These are phyloP conservation scores for Mongoloraphidia duomilia DNA, from an alignment of 2,888 invertebrate species.

Conservation along the genomic window DNA sequence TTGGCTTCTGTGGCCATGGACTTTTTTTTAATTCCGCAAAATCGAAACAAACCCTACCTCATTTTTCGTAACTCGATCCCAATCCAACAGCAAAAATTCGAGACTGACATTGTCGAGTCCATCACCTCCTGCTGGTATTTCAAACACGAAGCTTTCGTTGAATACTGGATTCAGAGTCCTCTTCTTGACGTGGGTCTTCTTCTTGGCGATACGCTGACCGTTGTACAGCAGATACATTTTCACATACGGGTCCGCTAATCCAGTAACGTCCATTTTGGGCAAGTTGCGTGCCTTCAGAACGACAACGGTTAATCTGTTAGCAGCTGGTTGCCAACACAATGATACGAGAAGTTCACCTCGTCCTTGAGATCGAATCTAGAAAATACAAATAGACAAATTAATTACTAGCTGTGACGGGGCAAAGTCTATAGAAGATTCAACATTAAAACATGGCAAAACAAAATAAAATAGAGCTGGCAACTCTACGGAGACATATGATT, in stretches of 20 bases:
- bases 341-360: conserved; percentile 92
- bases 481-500: too few relatives aligned
- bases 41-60: conserved; percentile 44
- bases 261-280: conserved; percentile 96
- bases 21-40: background rate
- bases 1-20: too few relatives aligned
- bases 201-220: conserved; percentile 95
- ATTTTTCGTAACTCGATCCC: conserved; percentile 97
- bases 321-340: conserved; percentile 95
- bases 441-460: too few relatives aligned
- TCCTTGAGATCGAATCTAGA: conserved; percentile 78
- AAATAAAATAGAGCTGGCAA: too few relatives aligned
- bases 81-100: conserved; percentile 82
- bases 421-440: too few relatives aligned
- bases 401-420: too few relatives aligned
- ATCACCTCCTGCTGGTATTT: conserved; percentile 70
- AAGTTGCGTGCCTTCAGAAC: conserved; percentile 93
- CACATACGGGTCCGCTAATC: conserved; percentile 92
- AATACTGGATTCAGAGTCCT: conserved; percentile 95
- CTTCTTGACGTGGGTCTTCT: conserved; percentile 98
- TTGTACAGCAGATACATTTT: conserved; percentile 95
- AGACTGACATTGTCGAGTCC: conserved; percentile 70
- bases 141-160: conserved; percentile 98
- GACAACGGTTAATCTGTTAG: conserved; percentile 88
- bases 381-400: conserved; percentile 9